Base-by-base conservation (phyloP, 2,888 invertebrate species). In the Conistra vaccinii region DNA sequence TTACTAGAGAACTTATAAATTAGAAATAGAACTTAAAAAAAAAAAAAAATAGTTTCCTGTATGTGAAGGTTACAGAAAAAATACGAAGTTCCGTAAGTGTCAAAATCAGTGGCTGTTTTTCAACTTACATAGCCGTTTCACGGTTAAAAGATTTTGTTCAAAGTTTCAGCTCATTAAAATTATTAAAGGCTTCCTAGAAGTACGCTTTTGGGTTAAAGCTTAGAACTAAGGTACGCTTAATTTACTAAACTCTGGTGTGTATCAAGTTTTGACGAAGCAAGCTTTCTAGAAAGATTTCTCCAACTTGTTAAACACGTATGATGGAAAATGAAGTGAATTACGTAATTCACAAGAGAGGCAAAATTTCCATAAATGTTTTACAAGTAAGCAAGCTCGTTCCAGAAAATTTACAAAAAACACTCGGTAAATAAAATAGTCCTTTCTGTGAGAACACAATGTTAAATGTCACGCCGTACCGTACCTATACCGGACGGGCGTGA, bases 111-210 rank as follows among this genome's bases (percentile, higher is more conserved):
- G 9, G n/a, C n/a, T 69, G 14, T 23, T 9, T 51, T 51, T 57
- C 1, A 32, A 32, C 14, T 51, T 26, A 29, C 26, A 6, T 48
- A 6, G 0, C 6, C 42, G 14, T 48, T 23, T 23, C 53, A 51
- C 9, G 1, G 14, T 26, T 48, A 32, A 35, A 20, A 32, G 9
- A 51, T 55, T 80, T 74, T n/a, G 20, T 29, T n/a, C 0, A 20
- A 61, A 48, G 23, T 66, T 76, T 14, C 6, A 23, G 29, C 39
- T 71, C n/a, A 26, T 76, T 61, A 9, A 71, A 55, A 48, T 76
- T 39, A 17, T 23, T 17, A 17, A 48, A 74, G 10, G n/a, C 12
- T 45, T 51, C 20, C 29, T 14, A 0, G 14, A 61, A 32, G 17
- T 14, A 63, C 42, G 23, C 55, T 61, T 78, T 70, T 53, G 45